Conservation (phyloP, 2,113 vertebrate species). For the Nothoprocta perdicaria region DNA sequence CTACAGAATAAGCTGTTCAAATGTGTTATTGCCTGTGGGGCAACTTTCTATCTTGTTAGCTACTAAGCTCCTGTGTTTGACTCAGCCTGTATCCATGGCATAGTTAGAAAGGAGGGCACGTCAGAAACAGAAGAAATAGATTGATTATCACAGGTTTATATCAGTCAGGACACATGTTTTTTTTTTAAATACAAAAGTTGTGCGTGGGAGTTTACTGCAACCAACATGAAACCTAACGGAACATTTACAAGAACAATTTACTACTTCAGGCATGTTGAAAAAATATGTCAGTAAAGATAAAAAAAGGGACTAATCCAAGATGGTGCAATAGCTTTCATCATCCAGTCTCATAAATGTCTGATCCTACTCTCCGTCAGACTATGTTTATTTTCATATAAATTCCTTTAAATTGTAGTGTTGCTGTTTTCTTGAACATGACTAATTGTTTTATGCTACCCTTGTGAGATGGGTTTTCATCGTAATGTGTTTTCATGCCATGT, state of each 20-base stretch:
- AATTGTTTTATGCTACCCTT: slow-evolving; percentile 59
- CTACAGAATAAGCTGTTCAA: not conserved
- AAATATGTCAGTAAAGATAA: slow-evolving; percentile 75
- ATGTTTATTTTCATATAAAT: slow-evolving; percentile 74
- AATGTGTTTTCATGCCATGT: slow-evolving; percentile 32
- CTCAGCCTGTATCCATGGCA: not conserved
- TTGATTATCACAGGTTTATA: not conserved
- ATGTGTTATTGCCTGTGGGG: not conserved
- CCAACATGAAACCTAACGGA: slow-evolving; percentile 30
- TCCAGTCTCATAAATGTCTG: slow-evolving; percentile 72
- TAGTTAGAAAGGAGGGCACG: not conserved
- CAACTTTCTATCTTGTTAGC: not conserved
- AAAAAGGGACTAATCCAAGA: slow-evolving; percentile 67
- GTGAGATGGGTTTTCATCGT: slow-evolving; percentile 43
- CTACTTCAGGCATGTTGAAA: slow-evolving; percentile 69
- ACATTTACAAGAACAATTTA: slow-evolving; percentile 74
- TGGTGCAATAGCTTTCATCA: slow-evolving; percentile 78
- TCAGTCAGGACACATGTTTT: not conserved
- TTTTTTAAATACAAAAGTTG: not conserved
- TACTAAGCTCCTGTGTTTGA: not conserved
- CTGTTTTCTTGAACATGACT: slow-evolving; percentile 53
- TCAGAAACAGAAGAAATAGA: not conserved
- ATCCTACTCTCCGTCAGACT: slow-evolving; percentile 42
- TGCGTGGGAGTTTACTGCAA: slow-evolving; percentile 19
- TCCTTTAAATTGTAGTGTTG: slow-evolving; percentile 72